phyloP scores from a whole-genome alignment of 2,113 vertebrate genomes.

The Calyptomena viridis region DNA sequence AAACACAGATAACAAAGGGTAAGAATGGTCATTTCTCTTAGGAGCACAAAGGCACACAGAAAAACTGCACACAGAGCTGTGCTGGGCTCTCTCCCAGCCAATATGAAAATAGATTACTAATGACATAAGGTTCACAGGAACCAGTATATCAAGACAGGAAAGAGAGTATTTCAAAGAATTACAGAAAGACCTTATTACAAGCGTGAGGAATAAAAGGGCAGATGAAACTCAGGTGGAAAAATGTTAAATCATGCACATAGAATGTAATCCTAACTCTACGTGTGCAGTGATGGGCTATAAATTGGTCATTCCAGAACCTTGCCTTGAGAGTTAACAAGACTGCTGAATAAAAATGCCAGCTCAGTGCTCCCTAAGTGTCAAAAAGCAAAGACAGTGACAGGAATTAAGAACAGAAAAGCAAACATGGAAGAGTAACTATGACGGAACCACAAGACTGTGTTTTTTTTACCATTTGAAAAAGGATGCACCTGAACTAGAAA shows the following conservation, averaged over 20 bases:
- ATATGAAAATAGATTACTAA: not conserved
- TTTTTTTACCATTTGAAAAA: not conserved
- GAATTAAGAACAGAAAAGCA: not conserved
- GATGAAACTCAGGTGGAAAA: not conserved
- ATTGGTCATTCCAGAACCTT: not conserved
- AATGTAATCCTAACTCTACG: not conserved
- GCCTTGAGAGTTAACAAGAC: not conserved
- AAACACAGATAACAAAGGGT: not conserved
- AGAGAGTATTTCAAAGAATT: not conserved
- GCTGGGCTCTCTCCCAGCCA: not conserved
- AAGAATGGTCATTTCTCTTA: not conserved
- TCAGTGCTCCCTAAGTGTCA: not conserved
- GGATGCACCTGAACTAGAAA: not conserved
- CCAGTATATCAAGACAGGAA: not conserved
- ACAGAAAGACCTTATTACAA: not conserved
- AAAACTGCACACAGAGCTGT: not conserved
- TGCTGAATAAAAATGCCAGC: not conserved
- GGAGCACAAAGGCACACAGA: not conserved
- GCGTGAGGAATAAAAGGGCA: not conserved
- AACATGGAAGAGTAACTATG: not conserved
- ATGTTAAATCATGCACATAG: not conserved
- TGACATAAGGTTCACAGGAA: not conserved
- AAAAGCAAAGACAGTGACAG: not conserved
- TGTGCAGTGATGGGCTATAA: not conserved
- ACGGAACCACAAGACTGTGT: not conserved